phyloP scores from a whole-genome alignment of 2,888 invertebrate species.

The Cataglyphis albicans region DNA sequence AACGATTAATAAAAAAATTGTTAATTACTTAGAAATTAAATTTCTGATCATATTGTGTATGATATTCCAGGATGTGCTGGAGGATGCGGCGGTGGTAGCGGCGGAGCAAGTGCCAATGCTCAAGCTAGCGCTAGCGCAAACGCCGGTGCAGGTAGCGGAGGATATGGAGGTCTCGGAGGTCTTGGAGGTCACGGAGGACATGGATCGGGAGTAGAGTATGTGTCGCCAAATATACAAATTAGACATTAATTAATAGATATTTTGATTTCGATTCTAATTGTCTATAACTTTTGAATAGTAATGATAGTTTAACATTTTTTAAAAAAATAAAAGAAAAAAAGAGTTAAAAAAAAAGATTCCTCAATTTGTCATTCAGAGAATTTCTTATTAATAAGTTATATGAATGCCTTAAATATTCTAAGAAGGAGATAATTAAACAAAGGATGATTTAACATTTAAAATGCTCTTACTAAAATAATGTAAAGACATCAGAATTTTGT shows the following conservation, averaged over 20 bases:
- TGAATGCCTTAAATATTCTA: neutral
- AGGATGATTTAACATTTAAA: neutral
- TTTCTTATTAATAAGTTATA: neutral
- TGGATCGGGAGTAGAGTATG: conserved; percentile 66
- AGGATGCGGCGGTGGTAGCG: conserved; percentile 24
- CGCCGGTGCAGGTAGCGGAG: conserved; percentile 40
- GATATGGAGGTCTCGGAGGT: conserved; percentile 30
- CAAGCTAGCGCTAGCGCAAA: conserved; percentile 67
- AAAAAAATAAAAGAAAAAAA: neutral
- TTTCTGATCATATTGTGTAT: neutral
- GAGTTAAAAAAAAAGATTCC: neutral
- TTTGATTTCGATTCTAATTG: neutral
- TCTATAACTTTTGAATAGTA: neutral
- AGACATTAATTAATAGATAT: neutral
- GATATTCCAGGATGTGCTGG: conserved; percentile 39
- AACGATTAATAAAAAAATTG: neutral
- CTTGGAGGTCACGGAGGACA: conserved; percentile 43
- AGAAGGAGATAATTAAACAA: conserved; percentile 8
- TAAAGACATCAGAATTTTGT: conserved; percentile 19
- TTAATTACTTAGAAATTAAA: neutral
- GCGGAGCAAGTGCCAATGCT: conserved; percentile 62
- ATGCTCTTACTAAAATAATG: too few relatives aligned
- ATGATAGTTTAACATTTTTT: neutral
- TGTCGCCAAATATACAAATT: conserved; percentile 18
- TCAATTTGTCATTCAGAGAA: neutral